Base-by-base conservation (phyloP, 2,113 vertebrate genomes). In the Falcunculus frontatus region DNA sequence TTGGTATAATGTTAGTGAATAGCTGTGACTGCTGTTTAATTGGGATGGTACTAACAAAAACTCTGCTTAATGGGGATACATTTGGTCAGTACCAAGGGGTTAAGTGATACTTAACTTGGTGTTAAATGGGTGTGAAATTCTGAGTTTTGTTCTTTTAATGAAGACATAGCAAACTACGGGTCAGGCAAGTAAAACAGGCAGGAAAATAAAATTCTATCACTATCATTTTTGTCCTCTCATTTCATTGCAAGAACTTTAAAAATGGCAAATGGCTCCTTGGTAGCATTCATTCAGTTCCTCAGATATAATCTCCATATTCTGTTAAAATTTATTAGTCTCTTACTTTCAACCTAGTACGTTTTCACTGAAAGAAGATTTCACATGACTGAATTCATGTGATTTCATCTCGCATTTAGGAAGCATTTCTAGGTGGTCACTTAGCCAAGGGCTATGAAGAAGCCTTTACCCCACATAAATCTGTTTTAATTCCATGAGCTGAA, bases 1-100 rank as follows among this genome's bases (percentile, higher is more conserved):
- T 97, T 95, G 96, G 95, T 91, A 60, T 94, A 97, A 97, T 95
- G 95, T 89, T 96, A 96, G 95, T 97, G 97, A 97, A 97, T 97
- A 97, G 96, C 97, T 96, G 92, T 97, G 96, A 96, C 94, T 95
- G 96, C 94, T 97, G 96, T 96, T 97, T 97, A 97, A 97, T 92
- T 96, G 96, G 96, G 96, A 90, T 92, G 70, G 93, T 95, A 95
- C 92, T 96, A 97, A 97, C 94, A 91, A 96, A 97, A 96, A 97
- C 92, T 84, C 91, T 85, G 72, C 93, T 95, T 94, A 95, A 96
- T 93, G 70, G 95, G 95, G 77, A 96, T 95, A 83, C 85, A 90
- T 91, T 94, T 90, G 96, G 92, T 94, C 95, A 95, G 88, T 92
- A 94, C 80, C 89, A 87, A 95, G 91, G 84, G 93, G 96, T 96